phyloP scores from a whole-genome alignment of 2,113 vertebrate species.

The Meleagris gallopavo region DNA sequence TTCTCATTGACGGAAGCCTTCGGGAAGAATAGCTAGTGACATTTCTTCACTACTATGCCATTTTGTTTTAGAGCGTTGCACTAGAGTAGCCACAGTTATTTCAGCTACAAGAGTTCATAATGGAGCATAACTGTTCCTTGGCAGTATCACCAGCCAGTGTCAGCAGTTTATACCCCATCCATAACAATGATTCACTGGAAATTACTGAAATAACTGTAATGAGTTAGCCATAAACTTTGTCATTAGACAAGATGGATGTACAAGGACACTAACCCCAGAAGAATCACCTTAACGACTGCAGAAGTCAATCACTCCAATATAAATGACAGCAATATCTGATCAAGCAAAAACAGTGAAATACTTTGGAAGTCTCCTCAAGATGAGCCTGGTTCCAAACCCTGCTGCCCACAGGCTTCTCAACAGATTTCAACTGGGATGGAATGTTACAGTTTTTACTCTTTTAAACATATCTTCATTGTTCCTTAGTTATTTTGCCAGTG shows the following conservation, averaged over 20 bases:
- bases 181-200: neutral
- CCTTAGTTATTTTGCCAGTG: neutral
- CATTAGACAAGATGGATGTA: neutral
- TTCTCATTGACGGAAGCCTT: neutral
- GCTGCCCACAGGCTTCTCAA: neutral
- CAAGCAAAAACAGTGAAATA: neutral
- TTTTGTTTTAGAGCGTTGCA: neutral
- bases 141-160: neutral
- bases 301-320: neutral
- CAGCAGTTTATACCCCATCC: neutral
- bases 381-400: neutral
- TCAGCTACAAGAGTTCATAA: neutral
- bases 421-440: neutral
- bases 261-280: neutral
- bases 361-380: neutral
- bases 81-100: neutral
- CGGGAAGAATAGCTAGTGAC: neutral
- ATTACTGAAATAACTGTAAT: neutral
- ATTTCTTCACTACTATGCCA: neutral
- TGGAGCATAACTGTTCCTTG: neutral
- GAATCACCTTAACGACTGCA: neutral
- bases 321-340: neutral
- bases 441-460: neutral
- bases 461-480: neutral
- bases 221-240: neutral